Percentiles rank a stretch among this genome's conserved stretches.
phyloP scores from a whole-genome alignment of 2,113 vertebrate species.

The rabbit (Oryctolagus cuniculus) region mOryCun1.1 NC_091436.1:115052501-115053000 shows the following conservation, averaged over 20 bases:
- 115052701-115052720: neutral
- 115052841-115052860: neutral
- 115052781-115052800: neutral
- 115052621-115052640: too few species aligned
- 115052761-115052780: neutral
- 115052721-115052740: neutral
- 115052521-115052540: neutral
- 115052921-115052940: neutral
- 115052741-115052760: neutral
- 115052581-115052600: neutral
- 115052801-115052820: neutral
- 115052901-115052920: neutral
- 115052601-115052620: neutral
- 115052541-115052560: neutral
- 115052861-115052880: neutral
- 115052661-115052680: neutral
- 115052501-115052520: neutral
- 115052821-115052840: neutral
- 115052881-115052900: neutral
- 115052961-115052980: neutral
- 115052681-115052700: neutral
- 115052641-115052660: neutral
- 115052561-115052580: neutral
- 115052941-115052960: neutral
- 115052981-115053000: neutral